Evolutionary conservation across 2,113 vertebrate species (phyloP).

Genomic region (Lophura nycthemera): DNA sequence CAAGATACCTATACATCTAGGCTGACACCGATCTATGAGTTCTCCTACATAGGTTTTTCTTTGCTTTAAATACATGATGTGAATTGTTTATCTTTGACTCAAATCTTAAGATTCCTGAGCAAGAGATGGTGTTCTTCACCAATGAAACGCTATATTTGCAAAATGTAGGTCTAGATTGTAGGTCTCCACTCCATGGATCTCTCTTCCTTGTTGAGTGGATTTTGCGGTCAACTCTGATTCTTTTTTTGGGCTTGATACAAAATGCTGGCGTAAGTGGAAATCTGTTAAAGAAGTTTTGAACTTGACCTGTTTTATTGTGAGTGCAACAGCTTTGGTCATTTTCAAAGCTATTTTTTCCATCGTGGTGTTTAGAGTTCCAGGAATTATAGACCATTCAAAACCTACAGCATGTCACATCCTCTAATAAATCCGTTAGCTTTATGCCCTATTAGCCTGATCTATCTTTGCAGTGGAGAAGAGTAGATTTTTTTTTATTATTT

Average conservation of each 20-base stretch:
- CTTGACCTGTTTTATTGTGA: background rate
- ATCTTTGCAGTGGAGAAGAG: background rate
- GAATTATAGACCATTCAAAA: background rate
- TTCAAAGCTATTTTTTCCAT: constrained; percentile 1
- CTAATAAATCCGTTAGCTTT: constrained; percentile 2
- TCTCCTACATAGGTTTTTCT: background rate
- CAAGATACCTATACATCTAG: background rate
- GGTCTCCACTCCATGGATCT: background rate
- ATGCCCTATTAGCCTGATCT: background rate
- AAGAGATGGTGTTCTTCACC: background rate
- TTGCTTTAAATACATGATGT: background rate
- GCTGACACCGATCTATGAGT: background rate
- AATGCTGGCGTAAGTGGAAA: background rate
- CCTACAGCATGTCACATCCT: background rate
- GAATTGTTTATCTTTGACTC: background rate
- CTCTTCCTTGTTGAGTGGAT: background rate
- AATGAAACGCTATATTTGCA: background rate
- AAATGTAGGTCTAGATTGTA: background rate
- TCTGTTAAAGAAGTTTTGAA: background rate
- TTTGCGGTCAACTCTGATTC: background rate
- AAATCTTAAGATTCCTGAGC: background rate
- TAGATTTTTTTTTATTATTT: background rate
- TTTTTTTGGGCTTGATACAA: background rate
- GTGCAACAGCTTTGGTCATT: background rate
- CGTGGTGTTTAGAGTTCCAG: constrained; percentile 3